Base-by-base conservation (phyloP, 2,888 invertebrate species). In the Melanostoma mellinum region DNA sequence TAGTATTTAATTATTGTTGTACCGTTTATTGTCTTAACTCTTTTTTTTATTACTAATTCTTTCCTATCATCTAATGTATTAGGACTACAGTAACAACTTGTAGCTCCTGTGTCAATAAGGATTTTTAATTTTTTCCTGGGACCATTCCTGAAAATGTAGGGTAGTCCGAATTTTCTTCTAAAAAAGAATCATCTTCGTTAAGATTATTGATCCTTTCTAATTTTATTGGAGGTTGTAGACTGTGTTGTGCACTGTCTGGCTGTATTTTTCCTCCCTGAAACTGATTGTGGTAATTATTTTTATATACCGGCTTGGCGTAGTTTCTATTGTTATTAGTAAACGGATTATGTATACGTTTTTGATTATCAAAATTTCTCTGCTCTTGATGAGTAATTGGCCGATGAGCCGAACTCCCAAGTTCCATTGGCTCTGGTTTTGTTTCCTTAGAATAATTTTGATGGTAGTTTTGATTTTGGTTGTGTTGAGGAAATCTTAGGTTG, bases 401-500 rank as follows among this genome's bases (percentile, higher is more conserved):
- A 9, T 71, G 30, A 4, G 48, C 10, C n/a, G 30, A 30, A 50
- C 36, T 48, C 4, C 10, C 46, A 3, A 58, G 8, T 33, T 58
- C 10, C 69, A 50, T 69, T 33, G 48, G 56, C 9, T 50, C 50
- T 69, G 56, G 69, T 8, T 36, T 38, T 48, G 44, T 20, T 20
- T 20, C 20, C 20, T 20, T 20, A 20, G 20, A 20, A 20, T 20
- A 20, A 20, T 20, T 20, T 20, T 20, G 20, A 20, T 20, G 20
- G 20, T 20, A 20, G 20, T 20, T 20, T 20, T 20, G 20, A 20
- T 20, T 20, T 20, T 20, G 20, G 20, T 20, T 20, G 20, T 1
- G 20, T 20, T 20, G 20, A 20, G 20, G 20, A 20, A 20, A 20
- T 20, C 20, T 20, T 20, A 20, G 20, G 20, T 20, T n/a, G n/a